phyloP scores from a whole-genome alignment of 2,888 invertebrate genomes.

The Agrypnus murinus region DNA sequence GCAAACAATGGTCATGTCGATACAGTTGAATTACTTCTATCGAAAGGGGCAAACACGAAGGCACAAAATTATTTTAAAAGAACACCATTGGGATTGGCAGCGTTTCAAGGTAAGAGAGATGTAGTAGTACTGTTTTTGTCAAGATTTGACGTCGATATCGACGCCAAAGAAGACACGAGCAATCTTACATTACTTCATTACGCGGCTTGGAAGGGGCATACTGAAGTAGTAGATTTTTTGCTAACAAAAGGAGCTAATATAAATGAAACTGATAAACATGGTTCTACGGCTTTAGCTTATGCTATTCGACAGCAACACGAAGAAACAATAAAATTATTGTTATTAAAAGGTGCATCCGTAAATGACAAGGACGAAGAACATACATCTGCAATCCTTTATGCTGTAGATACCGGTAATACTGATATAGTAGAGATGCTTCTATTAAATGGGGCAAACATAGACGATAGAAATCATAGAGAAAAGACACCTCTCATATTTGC shows the following conservation, averaged over 20 bases:
- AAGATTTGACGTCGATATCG: no score
- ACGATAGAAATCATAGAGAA: background rate
- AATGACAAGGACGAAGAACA: background rate
- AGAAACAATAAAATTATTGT: no score
- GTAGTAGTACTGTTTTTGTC: no score
- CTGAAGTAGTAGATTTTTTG: background rate
- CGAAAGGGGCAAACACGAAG: background rate
- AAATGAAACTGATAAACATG: background rate
- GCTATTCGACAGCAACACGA: background rate
- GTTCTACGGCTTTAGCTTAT: background rate
- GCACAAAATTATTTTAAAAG: no score
- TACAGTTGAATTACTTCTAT: background rate
- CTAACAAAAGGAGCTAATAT: background rate
- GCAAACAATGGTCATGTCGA: background rate
- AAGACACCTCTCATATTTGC: slow-evolving; percentile 6
- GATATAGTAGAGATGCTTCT: background rate
- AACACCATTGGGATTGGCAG: no score
- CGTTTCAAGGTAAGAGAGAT: no score
- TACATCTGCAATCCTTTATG: background rate
- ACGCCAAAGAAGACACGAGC: no score
- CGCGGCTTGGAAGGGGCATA: background rate
- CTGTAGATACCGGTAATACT: background rate
- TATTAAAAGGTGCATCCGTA: background rate
- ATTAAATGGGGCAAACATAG: background rate
- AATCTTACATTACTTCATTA: background rate